Evolutionary conservation across 2,113 vertebrate genomes (phyloP).

Genomic region (Leptocoma aspasia): DNA sequence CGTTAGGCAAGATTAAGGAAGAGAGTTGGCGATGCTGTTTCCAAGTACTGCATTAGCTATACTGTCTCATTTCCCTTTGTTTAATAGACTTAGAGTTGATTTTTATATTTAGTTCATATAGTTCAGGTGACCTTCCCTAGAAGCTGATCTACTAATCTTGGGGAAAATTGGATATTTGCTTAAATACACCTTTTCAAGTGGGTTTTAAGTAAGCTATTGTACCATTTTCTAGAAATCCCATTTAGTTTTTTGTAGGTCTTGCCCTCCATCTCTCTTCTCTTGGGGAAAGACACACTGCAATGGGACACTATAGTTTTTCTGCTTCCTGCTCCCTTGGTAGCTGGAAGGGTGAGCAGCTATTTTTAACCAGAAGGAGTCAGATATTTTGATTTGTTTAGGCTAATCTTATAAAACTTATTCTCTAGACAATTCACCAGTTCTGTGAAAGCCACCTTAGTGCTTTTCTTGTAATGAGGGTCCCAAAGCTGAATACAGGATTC

Average conservation of each 20-base stretch:
- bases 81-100: neutral
- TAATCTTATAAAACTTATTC: neutral
- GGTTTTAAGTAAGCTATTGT: neutral
- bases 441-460: accelerated
- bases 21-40: neutral
- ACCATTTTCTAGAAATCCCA: neutral
- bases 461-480: no score
- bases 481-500: neutral
- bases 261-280: neutral
- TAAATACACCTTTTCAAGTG: neutral
- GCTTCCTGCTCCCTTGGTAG: neutral
- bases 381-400: neutral
- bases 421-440: neutral
- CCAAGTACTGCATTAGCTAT: neutral
- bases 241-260: neutral
- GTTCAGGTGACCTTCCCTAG: neutral
- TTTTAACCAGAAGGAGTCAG: neutral
- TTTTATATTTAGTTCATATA: neutral
- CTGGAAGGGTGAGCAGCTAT: accelerated
- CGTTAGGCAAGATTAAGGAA: neutral
- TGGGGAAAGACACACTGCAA: neutral
- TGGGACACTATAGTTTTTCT: neutral
- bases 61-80: neutral
- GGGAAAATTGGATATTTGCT: neutral
- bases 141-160: neutral